Evolutionary conservation across 2,888 invertebrate genomes (phyloP).

Genomic region (Plebejus argus): DNA sequence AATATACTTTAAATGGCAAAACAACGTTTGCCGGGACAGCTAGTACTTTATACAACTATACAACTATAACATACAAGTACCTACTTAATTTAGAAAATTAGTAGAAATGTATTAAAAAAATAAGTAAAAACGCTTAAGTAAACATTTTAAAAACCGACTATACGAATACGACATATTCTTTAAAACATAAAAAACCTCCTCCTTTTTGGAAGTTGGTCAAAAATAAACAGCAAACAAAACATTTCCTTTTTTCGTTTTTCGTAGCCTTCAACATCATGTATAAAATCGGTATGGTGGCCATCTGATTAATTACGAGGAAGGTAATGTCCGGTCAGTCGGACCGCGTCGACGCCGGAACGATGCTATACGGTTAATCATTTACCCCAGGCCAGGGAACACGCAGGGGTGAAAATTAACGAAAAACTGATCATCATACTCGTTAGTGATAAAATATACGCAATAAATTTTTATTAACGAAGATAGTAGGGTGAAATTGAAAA

Average conservation of each 20-base stretch:
- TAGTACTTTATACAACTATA: too few relatives aligned
- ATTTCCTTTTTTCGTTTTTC: neutral
- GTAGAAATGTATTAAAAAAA: too few relatives aligned
- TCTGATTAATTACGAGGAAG: constrained; percentile 60
- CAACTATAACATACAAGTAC: too few relatives aligned
- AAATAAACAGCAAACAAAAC: too few relatives aligned
- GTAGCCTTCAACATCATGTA: constrained; percentile 39
- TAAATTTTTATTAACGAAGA: neutral
- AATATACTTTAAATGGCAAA: too few relatives aligned
- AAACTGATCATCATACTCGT: constrained; percentile 19
- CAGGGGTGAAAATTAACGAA: constrained; percentile 21
- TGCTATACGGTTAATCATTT: constrained; percentile 29
- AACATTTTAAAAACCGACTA: too few relatives aligned
- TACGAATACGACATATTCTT: too few relatives aligned
- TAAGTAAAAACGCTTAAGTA: too few relatives aligned
- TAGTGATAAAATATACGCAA: constrained; percentile 4
- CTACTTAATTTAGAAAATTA: too few relatives aligned
- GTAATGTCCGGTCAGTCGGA: constrained; percentile 24
- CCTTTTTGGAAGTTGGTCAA: too few relatives aligned
- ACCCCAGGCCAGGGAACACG: neutral
- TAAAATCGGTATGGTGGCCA: constrained; percentile 49
- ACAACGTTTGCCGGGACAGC: too few relatives aligned
- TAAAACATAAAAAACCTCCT: too few relatives aligned
- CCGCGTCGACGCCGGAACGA: constrained; percentile 26
- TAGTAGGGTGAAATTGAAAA: neutral